A percentile compares a stretch with the other conserved stretches of the same genome.
Conservation (phyloP, 1,140 invertebrate genomes). For the Drosophila jambulina region DNA sequence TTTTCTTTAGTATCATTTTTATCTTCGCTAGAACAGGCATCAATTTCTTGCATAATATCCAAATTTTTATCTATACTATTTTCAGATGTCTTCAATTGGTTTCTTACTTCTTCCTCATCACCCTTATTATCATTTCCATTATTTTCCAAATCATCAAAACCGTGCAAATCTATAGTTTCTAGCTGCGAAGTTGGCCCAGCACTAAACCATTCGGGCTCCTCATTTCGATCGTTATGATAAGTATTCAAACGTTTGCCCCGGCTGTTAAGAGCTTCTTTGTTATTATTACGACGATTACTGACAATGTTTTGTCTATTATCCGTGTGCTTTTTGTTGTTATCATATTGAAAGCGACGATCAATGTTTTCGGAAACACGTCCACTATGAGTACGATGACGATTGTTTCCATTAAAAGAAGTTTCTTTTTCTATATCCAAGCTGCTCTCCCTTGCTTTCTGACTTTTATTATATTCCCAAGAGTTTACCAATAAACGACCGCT, state of each 20-base stretch:
- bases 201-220: constrained; percentile 92
- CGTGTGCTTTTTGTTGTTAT: constrained; percentile 33
- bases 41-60: constrained; percentile 32
- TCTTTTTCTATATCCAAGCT: constrained; percentile 55
- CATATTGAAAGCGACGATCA: constrained; percentile 39
- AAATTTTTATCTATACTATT: constrained; percentile 75
- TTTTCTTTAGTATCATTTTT: constrained; percentile 16
- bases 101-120: too few relatives aligned
- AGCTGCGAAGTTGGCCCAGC: constrained; percentile 95
- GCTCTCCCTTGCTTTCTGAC: constrained; percentile 52
- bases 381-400: constrained; percentile 40
- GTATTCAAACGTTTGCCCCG: constrained; percentile 80
- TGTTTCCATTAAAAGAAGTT: constrained; percentile 36
- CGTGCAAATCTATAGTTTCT: constrained; percentile 96
- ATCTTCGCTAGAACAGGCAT: constrained; percentile 1
- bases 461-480: constrained; percentile 86
- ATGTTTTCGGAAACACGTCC: constrained; percentile 26
- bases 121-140: constrained; percentile 84
- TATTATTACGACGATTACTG: constrained; percentile 41
- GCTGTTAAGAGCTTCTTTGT: constrained; percentile 46
- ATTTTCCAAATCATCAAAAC: constrained; percentile 91
- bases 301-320: constrained; percentile 21
- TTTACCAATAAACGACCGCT: constrained; percentile 89
- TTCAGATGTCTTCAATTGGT: constrained; percentile 46
- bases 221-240: constrained; percentile 86